Evolutionary conservation across 2,888 invertebrate genomes (phyloP), one percentile per base, ranked within the genome.

Genomic region (Epistrophella euchroma): DNA sequence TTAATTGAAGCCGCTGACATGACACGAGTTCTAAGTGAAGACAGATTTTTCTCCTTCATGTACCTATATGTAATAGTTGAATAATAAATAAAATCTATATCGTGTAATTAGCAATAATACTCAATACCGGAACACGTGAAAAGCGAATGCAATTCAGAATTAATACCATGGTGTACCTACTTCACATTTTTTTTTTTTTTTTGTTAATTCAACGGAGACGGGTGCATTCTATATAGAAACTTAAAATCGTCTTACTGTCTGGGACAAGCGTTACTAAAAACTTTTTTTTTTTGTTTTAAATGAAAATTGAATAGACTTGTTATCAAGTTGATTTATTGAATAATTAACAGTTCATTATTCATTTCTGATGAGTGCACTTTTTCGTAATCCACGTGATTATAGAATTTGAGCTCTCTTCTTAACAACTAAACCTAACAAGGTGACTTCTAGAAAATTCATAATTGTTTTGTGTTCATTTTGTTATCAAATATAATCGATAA

Each of bases 191-290:
- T n/a, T n/a, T n/a, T n/a, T n/a, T n/a, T n/a, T 13, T 22, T 6
- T 58, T 22, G 2, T 22, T n/a, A n/a, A 22, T 32, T 50, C 1
- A 22, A 22, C 10, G 6, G 11, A 35, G 35, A 22, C 37, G 1
- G 17, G 22, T 47, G 35, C 15, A 52, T 68, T 68, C 15, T 19
- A 32, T 6, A 52, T n/a, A n/a, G 37, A 68, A 50, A 68, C 35
- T 68, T 50, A 22, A 22, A 68, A 68, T 68, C 52, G 68, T 25
- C 68, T 68, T 22, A 68, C 52, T 68, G 68, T 52, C 68, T 68
- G 52, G 68, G 68, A 40, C 15, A 22, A 52, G 11, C 13, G 32
- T 13, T 50, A 66, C 50, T 47, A 10, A 10, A 66, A 32, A 5
- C 17, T 19, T 37, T 28, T 64, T 9, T 25, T 15, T 43, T n/a